Evolutionary conservation across 2,797 vertebrate genomes (phyloP), one percentile per base, ranked within the genome.

Genomic region (Spheniscus humboldti): DNA sequence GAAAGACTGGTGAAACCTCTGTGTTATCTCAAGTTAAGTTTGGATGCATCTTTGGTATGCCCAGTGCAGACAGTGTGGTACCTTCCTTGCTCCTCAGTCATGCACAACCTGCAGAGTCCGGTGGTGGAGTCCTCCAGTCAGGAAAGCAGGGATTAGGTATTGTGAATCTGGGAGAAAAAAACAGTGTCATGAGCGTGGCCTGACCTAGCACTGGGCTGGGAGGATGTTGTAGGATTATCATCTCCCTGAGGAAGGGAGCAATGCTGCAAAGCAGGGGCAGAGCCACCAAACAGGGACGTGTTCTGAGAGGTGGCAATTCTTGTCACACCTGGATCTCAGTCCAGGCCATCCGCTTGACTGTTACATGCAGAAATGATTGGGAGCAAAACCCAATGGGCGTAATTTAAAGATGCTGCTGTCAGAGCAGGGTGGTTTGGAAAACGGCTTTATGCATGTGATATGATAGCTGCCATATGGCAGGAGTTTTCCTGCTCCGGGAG

Each of bases 271-370:
- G 33, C 17, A 37, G 33, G 30, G 37, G 7, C 47, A 73, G 84
- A 92, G 47, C 67, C 0, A 1, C 39, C 1, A 1, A 25, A 55
- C 0, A 0, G 35, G 73, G 30, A 27, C 0, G 0, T 59, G 18
- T 72, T 78, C 62, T 33, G 64, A 85, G 75, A 71, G 25, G 12
- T 48, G 68, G 37, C 37, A 24, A 5, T 59, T 74, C 31, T 41
- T 87, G 72, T 41, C 39, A n/a, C 59, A 35, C 56, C 18, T 73
- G 35, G 39, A 25, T 78, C 72, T 62, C 18, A 14, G 56, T 66
- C 53, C 48, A 64, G 33, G 27, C 41, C 47, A 64, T 59, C 43
- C 16, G 2, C 27, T 76, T 79, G 39, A 18, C 56, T 75, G 35
- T 57, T 62, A 30, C 13, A 16, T 14, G 4, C 25, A 33, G 59